phyloP scores from a whole-genome alignment of 2,113 vertebrate genomes.

The Carassius carassius region DNA sequence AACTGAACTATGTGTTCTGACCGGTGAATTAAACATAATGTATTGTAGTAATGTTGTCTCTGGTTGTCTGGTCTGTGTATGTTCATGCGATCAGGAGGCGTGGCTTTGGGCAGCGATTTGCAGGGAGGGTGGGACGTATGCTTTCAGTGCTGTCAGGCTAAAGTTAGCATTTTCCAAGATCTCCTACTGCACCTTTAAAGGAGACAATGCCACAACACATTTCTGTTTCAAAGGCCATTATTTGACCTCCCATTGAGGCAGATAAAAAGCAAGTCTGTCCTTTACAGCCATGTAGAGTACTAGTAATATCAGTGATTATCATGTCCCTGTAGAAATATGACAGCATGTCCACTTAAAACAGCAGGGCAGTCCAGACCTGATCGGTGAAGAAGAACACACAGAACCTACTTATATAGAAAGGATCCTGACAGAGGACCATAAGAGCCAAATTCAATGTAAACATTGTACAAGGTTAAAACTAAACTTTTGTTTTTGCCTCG shows the following conservation, averaged over 20 bases:
- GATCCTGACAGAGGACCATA: conserved; percentile 18
- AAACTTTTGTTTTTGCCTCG: neutral
- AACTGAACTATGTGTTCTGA: too few relatives aligned
- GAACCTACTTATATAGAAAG: conserved; percentile 18
- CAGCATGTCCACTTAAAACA: conserved; percentile 52
- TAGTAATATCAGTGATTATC: conserved; percentile 55
- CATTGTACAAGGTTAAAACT: neutral
- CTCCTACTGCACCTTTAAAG: neutral
- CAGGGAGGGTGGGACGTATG: too few relatives aligned
- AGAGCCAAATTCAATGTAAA: neutral
- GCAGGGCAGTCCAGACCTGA: conserved; percentile 46
- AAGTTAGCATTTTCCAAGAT: too few relatives aligned
- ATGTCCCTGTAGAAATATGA: conserved; percentile 51
- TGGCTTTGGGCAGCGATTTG: too few relatives aligned
- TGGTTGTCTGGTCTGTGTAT: too few relatives aligned
- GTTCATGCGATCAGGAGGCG: too few relatives aligned
- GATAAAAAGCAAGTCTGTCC: conserved; percentile 52
- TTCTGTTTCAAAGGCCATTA: conserved; percentile 59
- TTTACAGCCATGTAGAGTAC: conserved; percentile 39
- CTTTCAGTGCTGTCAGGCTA: too few relatives aligned
- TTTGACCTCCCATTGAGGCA: conserved; percentile 45
- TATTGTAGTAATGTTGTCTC: too few relatives aligned
- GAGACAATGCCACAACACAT: conserved; percentile 61
- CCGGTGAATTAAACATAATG: too few relatives aligned
- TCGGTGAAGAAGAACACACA: conserved; percentile 25